These are phyloP conservation scores for Meteorus sp. DNA, from an alignment of 1,140 invertebrate species.

Conservation along the genomic window DNA sequence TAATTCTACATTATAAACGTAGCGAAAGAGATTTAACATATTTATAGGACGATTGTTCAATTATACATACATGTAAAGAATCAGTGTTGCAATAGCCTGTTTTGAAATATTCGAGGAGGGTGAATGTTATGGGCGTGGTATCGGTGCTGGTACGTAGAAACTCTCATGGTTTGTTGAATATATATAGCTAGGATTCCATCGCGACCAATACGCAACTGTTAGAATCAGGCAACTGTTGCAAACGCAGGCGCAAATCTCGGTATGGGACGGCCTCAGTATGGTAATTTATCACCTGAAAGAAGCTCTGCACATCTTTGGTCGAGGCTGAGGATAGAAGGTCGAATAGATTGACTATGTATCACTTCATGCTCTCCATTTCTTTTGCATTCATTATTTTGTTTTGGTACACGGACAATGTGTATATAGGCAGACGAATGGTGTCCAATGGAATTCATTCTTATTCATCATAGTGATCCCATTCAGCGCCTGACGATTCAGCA, in stretches of 20 bases:
- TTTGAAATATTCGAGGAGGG: background rate
- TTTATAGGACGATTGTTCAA: too few species aligned
- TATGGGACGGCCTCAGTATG: background rate
- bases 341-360: too few species aligned
- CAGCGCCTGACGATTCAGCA: constrained; percentile 15
- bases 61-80: too few species aligned
- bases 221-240: constrained; percentile 6
- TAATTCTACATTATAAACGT: too few species aligned
- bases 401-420: background rate
- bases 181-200: background rate
- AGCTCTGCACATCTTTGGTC: too few species aligned
- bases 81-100: too few species aligned
- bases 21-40: too few species aligned
- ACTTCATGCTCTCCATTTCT: background rate
- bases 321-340: too few species aligned
- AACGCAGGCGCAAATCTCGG: constrained; percentile 4
- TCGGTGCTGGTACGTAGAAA: constrained; percentile 5
- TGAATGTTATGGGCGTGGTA: background rate
- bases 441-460: background rate
- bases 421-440: background rate
- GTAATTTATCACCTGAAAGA: background rate
- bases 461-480: constrained; percentile 24
- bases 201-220: constrained; percentile 1
- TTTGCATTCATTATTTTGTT: background rate
- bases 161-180: too few species aligned